A percentile compares a stretch with the other conserved stretches of the same genome.
Evolutionary conservation across 2,797 vertebrate species (phyloP).

Genomic region (Chanos chanos): DNA sequence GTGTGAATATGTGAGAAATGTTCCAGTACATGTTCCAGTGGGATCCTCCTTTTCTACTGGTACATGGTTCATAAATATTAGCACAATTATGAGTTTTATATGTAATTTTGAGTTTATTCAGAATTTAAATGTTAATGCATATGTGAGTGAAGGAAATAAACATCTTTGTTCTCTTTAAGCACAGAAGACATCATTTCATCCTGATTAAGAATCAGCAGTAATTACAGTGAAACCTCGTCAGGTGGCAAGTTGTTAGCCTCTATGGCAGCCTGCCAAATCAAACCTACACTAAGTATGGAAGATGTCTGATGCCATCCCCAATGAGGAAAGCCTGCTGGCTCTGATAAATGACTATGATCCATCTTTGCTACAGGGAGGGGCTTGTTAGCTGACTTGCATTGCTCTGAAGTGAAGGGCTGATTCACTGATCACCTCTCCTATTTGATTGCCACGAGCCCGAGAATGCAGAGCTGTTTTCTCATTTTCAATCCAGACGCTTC

Average conservation of each 20-base stretch:
- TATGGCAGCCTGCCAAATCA: conserved; percentile 57
- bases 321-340: conserved; percentile 36
- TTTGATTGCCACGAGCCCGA: no score
- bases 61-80: no score
- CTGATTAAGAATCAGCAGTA: conserved; percentile 59
- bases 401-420: conserved; percentile 23
- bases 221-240: conserved; percentile 53
- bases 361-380: conserved; percentile 36
- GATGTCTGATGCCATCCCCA: conserved; percentile 43
- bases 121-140: not conserved
- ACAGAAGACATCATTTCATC: conserved; percentile 53
- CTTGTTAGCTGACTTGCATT: conserved; percentile 11
- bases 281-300: conserved; percentile 23
- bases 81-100: no score
- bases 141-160: conserved; percentile 17
- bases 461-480: no score
- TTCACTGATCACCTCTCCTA: conserved; percentile 31
- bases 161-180: not conserved
- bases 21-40: no score
- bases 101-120: no score
- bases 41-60: no score
- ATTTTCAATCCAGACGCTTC: not conserved
- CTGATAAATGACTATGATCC: conserved; percentile 58
- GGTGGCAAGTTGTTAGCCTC: conserved; percentile 62
- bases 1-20: no score